These are phyloP conservation scores for Gorsachius magnificus DNA, from an alignment of 2,797 vertebrate genomes.

Conservation along the genomic window DNA sequence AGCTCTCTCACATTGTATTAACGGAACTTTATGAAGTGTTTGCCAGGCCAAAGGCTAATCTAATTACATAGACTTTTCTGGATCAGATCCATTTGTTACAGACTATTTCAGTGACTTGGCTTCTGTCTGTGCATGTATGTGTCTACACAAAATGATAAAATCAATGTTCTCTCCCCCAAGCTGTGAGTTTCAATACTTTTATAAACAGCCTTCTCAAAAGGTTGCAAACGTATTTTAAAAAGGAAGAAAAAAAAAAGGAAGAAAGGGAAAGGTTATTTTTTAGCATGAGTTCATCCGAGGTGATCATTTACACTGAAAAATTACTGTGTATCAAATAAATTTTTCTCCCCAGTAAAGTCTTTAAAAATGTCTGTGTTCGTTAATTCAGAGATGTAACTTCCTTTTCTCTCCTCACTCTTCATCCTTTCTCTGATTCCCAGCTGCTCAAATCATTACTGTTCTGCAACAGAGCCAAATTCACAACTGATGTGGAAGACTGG, in stretches of 20 bases:
- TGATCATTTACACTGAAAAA: neutral
- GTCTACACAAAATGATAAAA: constrained; percentile 5
- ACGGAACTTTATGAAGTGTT: neutral
- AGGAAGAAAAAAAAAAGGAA: neutral
- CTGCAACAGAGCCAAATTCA: neutral
- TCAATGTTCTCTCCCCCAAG: neutral
- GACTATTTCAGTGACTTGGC: neutral
- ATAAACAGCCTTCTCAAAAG: neutral
- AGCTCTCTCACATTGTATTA: constrained; percentile 15
- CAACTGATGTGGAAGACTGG: neutral
- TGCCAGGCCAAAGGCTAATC: constrained; percentile 7
- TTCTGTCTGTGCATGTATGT: neutral
- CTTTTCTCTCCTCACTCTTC: neutral
- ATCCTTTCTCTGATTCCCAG: neutral
- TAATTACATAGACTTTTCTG: constrained; percentile 19
- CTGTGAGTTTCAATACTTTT: neutral
- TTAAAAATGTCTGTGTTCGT: neutral
- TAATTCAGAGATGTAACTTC: neutral
- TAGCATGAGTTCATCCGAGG: neutral
- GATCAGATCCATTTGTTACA: constrained; percentile 19
- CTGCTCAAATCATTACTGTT: constrained; percentile 8
- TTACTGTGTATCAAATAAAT: neutral
- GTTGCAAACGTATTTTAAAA: neutral
- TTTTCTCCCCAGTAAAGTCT: neutral
- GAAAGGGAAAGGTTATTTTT: neutral